A percentile compares a stretch with the other conserved stretches of the same genome.
phyloP scores from a whole-genome alignment of 1,140 invertebrate genomes.

The Latrodectus geometricus region DNA sequence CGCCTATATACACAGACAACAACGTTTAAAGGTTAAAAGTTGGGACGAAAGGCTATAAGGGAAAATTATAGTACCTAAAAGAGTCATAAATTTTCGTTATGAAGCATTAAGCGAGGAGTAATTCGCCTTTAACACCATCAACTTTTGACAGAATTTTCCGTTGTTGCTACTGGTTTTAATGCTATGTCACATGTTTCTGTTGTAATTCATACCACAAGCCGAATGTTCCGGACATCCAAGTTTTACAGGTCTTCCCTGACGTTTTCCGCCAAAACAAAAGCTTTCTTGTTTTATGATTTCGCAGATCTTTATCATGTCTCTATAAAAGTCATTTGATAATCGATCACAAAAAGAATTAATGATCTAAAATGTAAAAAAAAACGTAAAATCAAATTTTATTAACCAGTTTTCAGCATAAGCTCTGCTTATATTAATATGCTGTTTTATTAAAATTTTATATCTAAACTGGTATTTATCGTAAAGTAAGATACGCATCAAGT shows the following conservation, averaged over 20 bases:
- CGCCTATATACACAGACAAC: constrained; percentile 52
- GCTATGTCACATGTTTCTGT: constrained; percentile 28
- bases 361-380: no score
- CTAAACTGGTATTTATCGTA: no score
- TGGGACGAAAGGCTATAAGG: constrained; percentile 49
- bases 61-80: constrained; percentile 56
- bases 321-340: neutral
- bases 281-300: neutral
- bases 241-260: neutral
- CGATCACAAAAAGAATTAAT: no score
- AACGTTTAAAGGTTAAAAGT: constrained; percentile 57
- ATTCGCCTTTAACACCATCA: constrained; percentile 58
- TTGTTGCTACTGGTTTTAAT: constrained; percentile 48
- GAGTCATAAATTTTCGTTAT: constrained; percentile 60
- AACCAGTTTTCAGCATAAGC: no score
- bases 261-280: neutral
- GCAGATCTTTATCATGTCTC: neutral
- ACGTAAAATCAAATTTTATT: no score
- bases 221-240: neutral
- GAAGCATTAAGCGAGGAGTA: constrained; percentile 59
- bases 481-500: no score
- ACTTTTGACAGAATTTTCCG: constrained; percentile 59
- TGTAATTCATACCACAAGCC: constrained; percentile 40
- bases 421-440: no score
- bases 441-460: no score